Conservation (phyloP, 2,797 vertebrate species). For the Coregonus ussuriensis region DNA sequence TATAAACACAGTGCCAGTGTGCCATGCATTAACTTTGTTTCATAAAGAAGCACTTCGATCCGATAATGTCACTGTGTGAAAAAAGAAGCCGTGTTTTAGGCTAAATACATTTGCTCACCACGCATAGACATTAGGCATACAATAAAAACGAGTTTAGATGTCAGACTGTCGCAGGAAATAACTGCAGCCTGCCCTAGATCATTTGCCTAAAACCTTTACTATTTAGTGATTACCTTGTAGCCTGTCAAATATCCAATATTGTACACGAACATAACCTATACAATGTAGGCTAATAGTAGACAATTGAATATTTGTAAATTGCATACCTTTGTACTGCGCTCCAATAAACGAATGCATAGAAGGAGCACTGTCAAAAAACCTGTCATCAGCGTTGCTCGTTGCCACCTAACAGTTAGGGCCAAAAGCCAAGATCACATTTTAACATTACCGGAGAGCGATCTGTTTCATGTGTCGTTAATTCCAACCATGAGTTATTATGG, state of each 20-base stretch:
- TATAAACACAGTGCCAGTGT: no score
- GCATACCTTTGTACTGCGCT: background rate
- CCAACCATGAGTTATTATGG: background rate
- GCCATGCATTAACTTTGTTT: background rate
- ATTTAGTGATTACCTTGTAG: background rate
- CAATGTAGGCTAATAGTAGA: background rate
- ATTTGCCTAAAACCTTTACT: background rate
- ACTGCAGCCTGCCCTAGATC: no score
- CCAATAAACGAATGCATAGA: background rate
- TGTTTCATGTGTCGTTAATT: background rate
- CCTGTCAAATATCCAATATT: background rate
- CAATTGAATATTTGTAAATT: background rate
- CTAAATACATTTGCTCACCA: background rate
- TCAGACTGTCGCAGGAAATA: no score
- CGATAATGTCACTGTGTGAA: background rate
- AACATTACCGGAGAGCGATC: background rate
- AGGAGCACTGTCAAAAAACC: background rate
- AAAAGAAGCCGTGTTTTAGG: background rate
- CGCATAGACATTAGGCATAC: no score
- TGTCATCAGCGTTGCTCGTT: background rate
- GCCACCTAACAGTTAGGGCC: background rate
- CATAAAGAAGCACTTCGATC: background rate
- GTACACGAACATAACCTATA: background rate
- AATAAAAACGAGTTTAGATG: no score
- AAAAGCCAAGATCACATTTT: constrained; percentile 1